phyloP scores from a whole-genome alignment of 2,797 vertebrate species.

The Hypotaenidia okinawae region DNA sequence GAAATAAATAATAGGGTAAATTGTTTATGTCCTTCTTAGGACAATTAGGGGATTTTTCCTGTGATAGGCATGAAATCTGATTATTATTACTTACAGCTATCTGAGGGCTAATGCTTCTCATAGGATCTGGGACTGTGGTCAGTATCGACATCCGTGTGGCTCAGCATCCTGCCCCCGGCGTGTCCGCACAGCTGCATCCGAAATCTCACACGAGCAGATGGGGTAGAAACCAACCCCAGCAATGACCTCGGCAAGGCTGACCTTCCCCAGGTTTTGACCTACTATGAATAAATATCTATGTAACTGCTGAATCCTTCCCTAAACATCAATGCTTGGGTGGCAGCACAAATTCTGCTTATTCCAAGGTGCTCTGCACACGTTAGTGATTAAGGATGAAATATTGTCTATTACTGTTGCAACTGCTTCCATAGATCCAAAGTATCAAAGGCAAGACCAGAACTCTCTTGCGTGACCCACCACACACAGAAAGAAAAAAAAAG shows the following conservation, averaged over 20 bases:
- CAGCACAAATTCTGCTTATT: not conserved
- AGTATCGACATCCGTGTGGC: rapidly evolving
- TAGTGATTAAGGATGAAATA: not conserved
- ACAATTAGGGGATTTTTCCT: not conserved
- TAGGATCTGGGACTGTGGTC: not conserved
- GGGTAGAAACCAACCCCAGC: not conserved
- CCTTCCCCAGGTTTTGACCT: not conserved
- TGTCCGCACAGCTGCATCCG: not conserved
- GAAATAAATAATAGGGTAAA: not conserved
- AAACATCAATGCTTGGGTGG: not conserved
- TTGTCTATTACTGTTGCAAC: not conserved
- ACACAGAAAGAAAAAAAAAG: not conserved
- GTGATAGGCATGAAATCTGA: not conserved
- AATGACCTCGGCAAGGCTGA: not conserved
- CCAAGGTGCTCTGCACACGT: not conserved
- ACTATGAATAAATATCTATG: not conserved
- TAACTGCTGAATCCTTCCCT: not conserved
- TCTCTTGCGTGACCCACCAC: not conserved
- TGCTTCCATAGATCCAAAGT: not conserved
- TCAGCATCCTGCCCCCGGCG: not conserved
- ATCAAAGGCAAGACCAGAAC: not conserved
- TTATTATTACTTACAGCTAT: not conserved
- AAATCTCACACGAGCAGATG: not conserved
- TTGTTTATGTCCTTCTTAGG: not conserved
- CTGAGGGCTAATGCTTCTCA: not conserved